Evolutionary conservation across 2,797 vertebrate genomes (phyloP).

Genomic region (Zenarchopterus dispar): DNA sequence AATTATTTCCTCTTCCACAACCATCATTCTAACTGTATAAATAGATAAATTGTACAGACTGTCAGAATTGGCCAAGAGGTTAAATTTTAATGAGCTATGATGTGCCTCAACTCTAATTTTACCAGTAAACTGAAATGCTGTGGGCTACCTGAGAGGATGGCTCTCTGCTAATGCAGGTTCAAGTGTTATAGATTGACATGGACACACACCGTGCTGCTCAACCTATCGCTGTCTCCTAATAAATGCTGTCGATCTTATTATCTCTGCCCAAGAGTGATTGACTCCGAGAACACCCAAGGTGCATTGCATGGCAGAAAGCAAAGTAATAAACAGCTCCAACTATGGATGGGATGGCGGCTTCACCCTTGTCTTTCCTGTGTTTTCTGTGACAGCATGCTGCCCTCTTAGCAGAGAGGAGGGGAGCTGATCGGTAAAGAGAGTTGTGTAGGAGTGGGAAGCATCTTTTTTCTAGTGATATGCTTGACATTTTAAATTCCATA

Average conservation of each 20-base stretch:
- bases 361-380: slow-evolving; percentile 30
- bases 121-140: slow-evolving; percentile 34
- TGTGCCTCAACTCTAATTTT: slow-evolving; percentile 43
- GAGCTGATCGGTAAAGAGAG: slow-evolving; percentile 29
- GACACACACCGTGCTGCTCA: slow-evolving; percentile 29
- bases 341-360: slow-evolving; percentile 33
- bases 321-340: slow-evolving; percentile 42
- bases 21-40: slow-evolving; percentile 25
- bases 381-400: slow-evolving; percentile 35
- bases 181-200: slow-evolving; percentile 39
- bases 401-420: slow-evolving; percentile 37
- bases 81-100: slow-evolving; percentile 60
- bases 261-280: slow-evolving; percentile 37
- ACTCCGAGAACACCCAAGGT: slow-evolving; percentile 46
- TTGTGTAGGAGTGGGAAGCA: slow-evolving; percentile 44
- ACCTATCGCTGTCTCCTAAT: slow-evolving; percentile 33
- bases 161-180: slow-evolving; percentile 31
- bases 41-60: slow-evolving; percentile 16
- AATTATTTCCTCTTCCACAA: slow-evolving; percentile 14
- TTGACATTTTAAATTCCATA: slow-evolving; percentile 31
- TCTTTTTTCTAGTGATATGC: slow-evolving; percentile 44
- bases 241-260: slow-evolving; percentile 48
- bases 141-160: slow-evolving; percentile 23
- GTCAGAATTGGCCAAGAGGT: slow-evolving; percentile 43
- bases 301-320: slow-evolving; percentile 36